These are phyloP conservation scores for Cassiopea andromeda DNA, from an alignment of 30 jellyfish, hydroid and myxozoan genomes.

Conservation along the genomic window DNA sequence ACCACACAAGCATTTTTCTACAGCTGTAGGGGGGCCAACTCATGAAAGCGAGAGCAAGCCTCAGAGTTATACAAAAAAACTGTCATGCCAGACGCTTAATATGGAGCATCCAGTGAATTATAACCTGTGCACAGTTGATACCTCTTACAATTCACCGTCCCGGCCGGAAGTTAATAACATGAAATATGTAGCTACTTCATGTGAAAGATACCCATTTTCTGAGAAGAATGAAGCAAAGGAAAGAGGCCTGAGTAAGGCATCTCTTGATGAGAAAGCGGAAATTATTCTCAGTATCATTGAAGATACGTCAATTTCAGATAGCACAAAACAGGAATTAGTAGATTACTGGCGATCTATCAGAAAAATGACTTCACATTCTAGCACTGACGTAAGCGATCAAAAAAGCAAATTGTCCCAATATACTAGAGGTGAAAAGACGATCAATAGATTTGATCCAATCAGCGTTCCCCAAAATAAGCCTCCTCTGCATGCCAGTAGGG, in stretches of 20 bases:
- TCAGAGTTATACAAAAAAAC: too few species aligned
- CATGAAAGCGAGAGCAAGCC: too few species aligned
- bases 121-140: too few species aligned
- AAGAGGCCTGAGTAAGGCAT: neutral
- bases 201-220: neutral
- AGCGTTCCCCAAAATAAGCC: neutral
- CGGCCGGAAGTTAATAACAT: too few species aligned
- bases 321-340: constrained; percentile 36
- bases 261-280: constrained; percentile 32
- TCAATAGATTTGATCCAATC: neutral
- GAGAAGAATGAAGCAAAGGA: neutral
- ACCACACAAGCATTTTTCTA: too few species aligned
- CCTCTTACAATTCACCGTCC: too few species aligned
- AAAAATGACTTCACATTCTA: neutral
- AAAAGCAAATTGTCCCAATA: neutral
- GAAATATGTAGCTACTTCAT: neutral
- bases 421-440: neutral
- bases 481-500: neutral
- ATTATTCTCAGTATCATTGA: constrained; percentile 15
- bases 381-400: neutral
- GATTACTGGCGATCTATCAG: constrained; percentile 35
- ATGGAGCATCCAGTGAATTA: too few species aligned
- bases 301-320: constrained; percentile 47
- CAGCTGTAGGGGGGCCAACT: too few species aligned
- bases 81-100: too few species aligned